These are phyloP conservation scores for Bubo scandiacus DNA, from an alignment of 2,113 vertebrate genomes.

Conservation along the genomic window DNA sequence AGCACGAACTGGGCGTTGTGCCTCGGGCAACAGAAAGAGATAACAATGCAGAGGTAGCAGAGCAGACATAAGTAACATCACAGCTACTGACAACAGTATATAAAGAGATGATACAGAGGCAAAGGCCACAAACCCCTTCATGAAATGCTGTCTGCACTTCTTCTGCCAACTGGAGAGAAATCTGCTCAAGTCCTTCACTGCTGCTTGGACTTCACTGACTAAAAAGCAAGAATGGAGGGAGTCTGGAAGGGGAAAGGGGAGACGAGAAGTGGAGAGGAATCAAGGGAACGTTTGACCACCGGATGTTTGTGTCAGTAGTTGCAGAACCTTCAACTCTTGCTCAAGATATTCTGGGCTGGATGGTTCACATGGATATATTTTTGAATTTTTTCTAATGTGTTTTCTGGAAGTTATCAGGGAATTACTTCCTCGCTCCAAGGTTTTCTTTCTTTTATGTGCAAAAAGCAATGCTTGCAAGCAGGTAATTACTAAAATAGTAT, in stretches of 20 bases:
- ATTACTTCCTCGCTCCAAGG: neutral
- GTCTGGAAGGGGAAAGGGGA: neutral
- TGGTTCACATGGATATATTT: neutral
- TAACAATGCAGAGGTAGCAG: neutral
- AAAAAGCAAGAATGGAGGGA: neutral
- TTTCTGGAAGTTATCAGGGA: neutral
- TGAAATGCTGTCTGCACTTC: neutral
- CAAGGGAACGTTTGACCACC: neutral
- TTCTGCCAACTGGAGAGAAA: neutral
- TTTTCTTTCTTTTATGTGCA: neutral
- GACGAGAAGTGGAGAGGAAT: neutral
- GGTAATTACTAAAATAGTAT: neutral
- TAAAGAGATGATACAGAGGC: neutral
- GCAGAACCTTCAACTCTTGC: neutral
- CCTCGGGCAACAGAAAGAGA: neutral
- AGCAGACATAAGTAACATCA: neutral
- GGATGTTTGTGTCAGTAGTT: fast-evolving
- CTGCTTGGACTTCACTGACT: neutral
- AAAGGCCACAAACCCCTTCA: neutral
- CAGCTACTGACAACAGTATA: fast-evolving
- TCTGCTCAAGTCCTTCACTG: neutral
- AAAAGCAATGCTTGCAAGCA: neutral
- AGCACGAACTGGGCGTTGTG: neutral
- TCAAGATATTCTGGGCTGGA: neutral
- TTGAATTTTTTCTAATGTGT: neutral